Evolutionary conservation across 1,140 invertebrate species (phyloP).

Genomic region (Macrosteles quadrilineatus): DNA sequence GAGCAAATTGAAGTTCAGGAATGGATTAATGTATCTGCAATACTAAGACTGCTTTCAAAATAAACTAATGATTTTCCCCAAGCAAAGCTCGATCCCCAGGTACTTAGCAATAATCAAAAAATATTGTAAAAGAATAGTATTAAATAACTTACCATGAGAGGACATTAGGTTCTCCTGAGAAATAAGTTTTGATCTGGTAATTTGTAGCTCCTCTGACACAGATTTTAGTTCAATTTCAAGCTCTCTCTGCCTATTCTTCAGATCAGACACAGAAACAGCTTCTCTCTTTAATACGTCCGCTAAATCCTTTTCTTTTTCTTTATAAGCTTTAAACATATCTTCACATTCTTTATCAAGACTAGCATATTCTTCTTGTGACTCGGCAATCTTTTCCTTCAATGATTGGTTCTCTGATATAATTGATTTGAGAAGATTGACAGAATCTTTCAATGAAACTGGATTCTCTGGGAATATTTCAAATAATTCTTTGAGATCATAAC

Average conservation of each 20-base stretch:
- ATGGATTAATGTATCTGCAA: too few species aligned
- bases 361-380: background rate
- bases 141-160: too few species aligned
- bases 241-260: background rate
- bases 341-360: constrained; percentile 13
- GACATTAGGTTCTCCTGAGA: too few species aligned
- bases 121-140: too few species aligned
- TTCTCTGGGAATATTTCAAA: background rate
- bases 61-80: too few species aligned
- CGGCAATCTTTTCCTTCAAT: constrained; percentile 1
- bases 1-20: too few species aligned
- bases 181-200: background rate
- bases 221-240: background rate
- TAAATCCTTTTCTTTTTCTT: constrained; percentile 5
- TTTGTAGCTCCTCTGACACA: background rate
- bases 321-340: background rate
- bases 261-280: background rate
- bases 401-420: background rate
- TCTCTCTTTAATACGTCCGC: constrained; percentile 4
- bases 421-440: background rate
- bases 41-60: too few species aligned
- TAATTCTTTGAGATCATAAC: background rate
- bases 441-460: background rate
- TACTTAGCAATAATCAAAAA: too few species aligned
- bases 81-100: too few species aligned